Conservation (phyloP, 2,888 invertebrate genomes). For the Agrochola macilenta region DNA sequence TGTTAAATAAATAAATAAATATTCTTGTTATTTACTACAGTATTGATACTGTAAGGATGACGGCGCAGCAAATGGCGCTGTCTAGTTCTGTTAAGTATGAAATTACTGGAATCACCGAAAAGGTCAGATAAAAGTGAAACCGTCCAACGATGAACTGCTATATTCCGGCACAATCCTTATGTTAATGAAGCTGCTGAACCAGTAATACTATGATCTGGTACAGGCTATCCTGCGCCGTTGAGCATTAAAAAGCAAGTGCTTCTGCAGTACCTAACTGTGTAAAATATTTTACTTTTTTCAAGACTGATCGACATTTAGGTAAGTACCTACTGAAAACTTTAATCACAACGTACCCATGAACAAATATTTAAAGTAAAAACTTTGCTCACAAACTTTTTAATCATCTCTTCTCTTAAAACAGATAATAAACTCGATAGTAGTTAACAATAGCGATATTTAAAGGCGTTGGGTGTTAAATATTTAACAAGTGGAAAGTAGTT, state of each 20-base stretch:
- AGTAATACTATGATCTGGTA: neutral
- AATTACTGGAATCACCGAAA: no score
- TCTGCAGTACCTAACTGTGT: neutral
- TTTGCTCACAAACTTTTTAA: neutral
- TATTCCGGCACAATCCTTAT: neutral
- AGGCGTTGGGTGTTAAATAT: constrained; percentile 32
- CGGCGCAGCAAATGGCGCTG: no score
- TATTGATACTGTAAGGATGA: no score
- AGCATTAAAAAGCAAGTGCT: neutral
- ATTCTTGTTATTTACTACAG: no score
- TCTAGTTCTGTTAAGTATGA: no score
- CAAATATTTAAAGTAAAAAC: neutral
- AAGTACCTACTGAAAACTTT: neutral
- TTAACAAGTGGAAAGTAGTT: constrained; percentile 43
- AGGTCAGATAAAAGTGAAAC: no score
- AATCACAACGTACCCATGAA: neutral
- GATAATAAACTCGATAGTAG: constrained; percentile 1
- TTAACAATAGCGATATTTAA: constrained; percentile 18
- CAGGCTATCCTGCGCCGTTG: neutral
- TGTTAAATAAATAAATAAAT: no score
- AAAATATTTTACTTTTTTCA: neutral
- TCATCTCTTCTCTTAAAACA: neutral
- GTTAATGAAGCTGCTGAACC: neutral
- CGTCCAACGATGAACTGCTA: no score
- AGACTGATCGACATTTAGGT: neutral